Conservation (phyloP, 2,888 invertebrate species). For the Odiellus spinosus region DNA sequence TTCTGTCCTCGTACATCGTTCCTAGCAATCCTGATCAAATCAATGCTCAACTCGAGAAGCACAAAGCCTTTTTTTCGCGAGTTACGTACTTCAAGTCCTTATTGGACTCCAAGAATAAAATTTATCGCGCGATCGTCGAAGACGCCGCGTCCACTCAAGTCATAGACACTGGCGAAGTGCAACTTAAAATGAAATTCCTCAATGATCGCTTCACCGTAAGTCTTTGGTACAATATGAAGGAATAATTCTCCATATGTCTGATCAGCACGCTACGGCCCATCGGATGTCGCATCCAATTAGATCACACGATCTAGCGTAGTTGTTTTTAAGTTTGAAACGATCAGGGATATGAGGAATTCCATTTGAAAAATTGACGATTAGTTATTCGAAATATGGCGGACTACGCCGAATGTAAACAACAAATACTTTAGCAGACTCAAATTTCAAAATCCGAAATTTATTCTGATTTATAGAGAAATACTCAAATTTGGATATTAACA, state of each 20-base stretch:
- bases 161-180: conserved; percentile 49
- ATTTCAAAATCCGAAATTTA: too few relatives aligned
- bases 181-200: conserved; percentile 52
- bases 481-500: too few relatives aligned
- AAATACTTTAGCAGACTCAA: too few relatives aligned
- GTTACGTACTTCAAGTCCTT: conserved; percentile 81
- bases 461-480: too few relatives aligned
- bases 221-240: too few relatives aligned
- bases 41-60: conserved; percentile 56
- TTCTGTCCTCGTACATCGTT: conserved; percentile 44
- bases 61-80: conserved; percentile 70
- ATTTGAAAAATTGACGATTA: too few relatives aligned
- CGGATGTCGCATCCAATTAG: too few relatives aligned
- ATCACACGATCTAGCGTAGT: neutral
- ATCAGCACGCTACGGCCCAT: too few relatives aligned
- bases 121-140: conserved; percentile 68
- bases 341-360: too few relatives aligned
- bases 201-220: conserved; percentile 59
- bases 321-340: neutral
- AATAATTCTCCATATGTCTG: too few relatives aligned
- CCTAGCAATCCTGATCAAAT: conserved; percentile 52
- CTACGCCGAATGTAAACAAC: too few relatives aligned
- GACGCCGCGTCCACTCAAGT: conserved; percentile 57
- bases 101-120: conserved; percentile 87
- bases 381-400: too few relatives aligned